Percentiles rank a stretch among this genome's conserved stretches.
phyloP scores from a whole-genome alignment of 2,797 vertebrate genomes.

The Anolis apletophallus region DNA sequence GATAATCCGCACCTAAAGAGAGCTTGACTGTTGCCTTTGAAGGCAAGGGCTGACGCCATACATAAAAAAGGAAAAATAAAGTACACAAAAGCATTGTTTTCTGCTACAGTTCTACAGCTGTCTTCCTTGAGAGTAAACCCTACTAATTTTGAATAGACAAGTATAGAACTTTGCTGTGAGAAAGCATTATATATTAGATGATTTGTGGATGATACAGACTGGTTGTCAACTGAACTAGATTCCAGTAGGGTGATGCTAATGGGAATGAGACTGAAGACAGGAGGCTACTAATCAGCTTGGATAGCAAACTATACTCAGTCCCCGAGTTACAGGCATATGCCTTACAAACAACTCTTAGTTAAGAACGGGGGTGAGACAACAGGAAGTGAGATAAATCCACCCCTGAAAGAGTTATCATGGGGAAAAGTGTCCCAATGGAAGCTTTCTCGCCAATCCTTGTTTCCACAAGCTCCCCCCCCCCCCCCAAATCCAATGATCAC shows the following conservation, averaged over 20 bases:
- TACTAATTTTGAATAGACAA: not conserved
- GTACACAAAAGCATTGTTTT: not conserved
- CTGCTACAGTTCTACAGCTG: not conserved
- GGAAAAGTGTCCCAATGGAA: too few species aligned
- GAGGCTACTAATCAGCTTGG: not conserved
- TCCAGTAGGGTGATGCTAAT: not conserved
- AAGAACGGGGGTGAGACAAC: too few species aligned
- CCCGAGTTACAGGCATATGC: too few species aligned
- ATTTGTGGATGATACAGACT: slow-evolving; percentile 2
- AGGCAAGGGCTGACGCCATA: not conserved
- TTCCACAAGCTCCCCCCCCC: too few species aligned
- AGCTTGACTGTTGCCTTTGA: not conserved
- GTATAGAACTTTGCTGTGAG: not conserved
- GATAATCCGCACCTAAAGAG: not conserved
- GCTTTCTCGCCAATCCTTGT: too few species aligned
- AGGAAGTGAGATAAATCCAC: too few species aligned
- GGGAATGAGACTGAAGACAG: slow-evolving; percentile 2
- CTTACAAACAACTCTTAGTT: too few species aligned
- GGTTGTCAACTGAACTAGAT: not conserved
- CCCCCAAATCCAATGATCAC: too few species aligned
- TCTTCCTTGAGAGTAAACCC: not conserved
- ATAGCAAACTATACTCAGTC: not conserved
- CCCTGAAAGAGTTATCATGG: too few species aligned
- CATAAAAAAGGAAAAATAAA: not conserved
- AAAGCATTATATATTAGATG: not conserved